A percentile compares a stretch with the other conserved stretches of the same genome.
phyloP scores from a whole-genome alignment of 53 echinoderm and acorn worm genomes.

The Apostichopus leukothele region DNA sequence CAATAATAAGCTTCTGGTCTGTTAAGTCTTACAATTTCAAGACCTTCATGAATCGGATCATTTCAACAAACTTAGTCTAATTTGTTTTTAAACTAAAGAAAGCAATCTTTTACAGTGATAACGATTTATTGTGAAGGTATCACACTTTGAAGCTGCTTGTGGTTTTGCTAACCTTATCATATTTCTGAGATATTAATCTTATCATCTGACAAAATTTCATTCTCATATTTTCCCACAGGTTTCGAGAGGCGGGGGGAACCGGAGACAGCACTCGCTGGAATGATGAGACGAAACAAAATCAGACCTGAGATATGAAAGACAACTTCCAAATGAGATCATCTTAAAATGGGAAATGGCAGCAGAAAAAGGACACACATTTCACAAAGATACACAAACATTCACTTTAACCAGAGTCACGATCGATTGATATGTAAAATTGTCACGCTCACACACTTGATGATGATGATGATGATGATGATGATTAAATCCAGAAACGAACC shows the following conservation, averaged over 20 bases:
- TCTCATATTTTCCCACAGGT: too few species aligned
- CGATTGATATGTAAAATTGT: constrained; percentile 19
- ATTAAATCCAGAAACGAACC: background rate
- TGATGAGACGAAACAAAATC: constrained; percentile 35
- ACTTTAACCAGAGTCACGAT: constrained; percentile 24
- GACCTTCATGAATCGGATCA: too few species aligned
- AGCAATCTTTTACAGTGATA: too few species aligned
- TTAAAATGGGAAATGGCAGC: constrained; percentile 14
- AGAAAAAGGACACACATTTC: constrained; percentile 2
- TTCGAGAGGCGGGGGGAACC: background rate
- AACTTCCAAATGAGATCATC: constrained; percentile 25
- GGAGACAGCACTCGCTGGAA: constrained; percentile 22
- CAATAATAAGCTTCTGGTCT: too few species aligned
- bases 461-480: background rate
- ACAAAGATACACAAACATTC: constrained; percentile 28
- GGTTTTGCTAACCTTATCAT: too few species aligned
- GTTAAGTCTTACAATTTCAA: too few species aligned
- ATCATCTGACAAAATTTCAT: too few species aligned
- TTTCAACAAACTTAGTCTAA: too few species aligned
- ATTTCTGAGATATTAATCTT: too few species aligned
- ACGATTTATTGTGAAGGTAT: too few species aligned
- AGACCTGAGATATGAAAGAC: constrained; percentile 42
- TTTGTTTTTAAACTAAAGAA: too few species aligned
- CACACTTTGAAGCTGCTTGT: too few species aligned
- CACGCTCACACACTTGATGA: background rate